phyloP scores from a whole-genome alignment of 2,113 vertebrate species.

The Calyptommatus sinebrachiatus region DNA sequence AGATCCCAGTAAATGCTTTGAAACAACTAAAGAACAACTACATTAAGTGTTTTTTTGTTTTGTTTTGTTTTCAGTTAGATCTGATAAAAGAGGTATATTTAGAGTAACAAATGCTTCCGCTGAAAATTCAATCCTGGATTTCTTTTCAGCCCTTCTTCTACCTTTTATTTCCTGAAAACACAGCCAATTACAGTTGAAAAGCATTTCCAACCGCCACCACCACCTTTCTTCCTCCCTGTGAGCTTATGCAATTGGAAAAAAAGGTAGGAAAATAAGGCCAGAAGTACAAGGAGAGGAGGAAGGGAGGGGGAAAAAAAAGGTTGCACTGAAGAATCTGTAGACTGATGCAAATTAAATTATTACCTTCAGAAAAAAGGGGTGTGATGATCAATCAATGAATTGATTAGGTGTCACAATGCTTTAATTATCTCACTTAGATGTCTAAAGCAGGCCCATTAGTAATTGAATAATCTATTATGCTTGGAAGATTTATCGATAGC shows the following conservation, averaged over 20 bases:
- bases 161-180: not conserved
- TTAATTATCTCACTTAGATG: slow-evolving; percentile 52
- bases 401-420: slow-evolving; percentile 40
- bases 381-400: slow-evolving; percentile 48
- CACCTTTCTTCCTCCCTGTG: not conserved
- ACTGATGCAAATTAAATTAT: slow-evolving; percentile 30
- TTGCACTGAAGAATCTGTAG: slow-evolving; percentile 25
- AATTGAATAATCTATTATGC: slow-evolving; percentile 48
- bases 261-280: not conserved
- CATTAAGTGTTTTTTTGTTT: too few species aligned
- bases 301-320: not conserved
- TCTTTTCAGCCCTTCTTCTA: not conserved
- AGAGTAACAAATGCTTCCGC: too few species aligned
- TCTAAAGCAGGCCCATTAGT: slow-evolving; percentile 47
- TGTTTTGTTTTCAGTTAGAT: too few species aligned
- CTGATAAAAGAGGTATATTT: too few species aligned
- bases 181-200: not conserved
- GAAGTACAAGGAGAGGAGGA: not conserved
- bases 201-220: not conserved
- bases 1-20: too few species aligned
- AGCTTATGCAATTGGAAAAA: not conserved
- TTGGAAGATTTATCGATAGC: slow-evolving; percentile 40
- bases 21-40: too few species aligned
- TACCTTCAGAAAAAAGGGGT: slow-evolving; percentile 31
- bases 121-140: not conserved